Evolutionary conservation across 2,888 invertebrate species (phyloP), one percentile per base, ranked within the genome.

Genomic region (Polyommatus iphigenia): DNA sequence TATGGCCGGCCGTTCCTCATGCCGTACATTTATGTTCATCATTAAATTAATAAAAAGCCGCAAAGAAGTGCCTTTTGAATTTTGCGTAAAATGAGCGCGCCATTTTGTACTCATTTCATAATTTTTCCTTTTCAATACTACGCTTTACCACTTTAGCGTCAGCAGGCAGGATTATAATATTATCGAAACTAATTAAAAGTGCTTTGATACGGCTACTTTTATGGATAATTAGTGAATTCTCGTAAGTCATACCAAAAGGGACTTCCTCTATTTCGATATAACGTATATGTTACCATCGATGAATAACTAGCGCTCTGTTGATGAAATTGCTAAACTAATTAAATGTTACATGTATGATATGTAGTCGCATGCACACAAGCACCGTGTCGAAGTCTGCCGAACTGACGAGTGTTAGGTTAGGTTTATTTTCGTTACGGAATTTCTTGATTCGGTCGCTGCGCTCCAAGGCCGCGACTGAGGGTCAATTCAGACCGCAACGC

Each of bases 21-120:
- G 46, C 24, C 62, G 20, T 24, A 13, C 24, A 13, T 24, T 20
- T 62, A 10, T 62, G 10, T 10, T 24, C 62, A 24, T 62, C 54
- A 62, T 62, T 62, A 10, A 62, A 24, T 24, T 62, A 62, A 62
- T 62, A 24, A 62, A 62, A 62, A 24, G 24, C 62, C 62, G 62
- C 62, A 62, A 62, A 10, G 62, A 20, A 62, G 62, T 62, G 62
- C 62, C 24, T 24, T 62, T 62, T 24, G 54, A 54, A 54, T 54
- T 54, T 24, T 62, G 10, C 62, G 62, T 62, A 62, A 24, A 62
- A 62, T 62, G 62, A 24, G 24, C 62, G 62, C 62, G 13, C 62
- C 10, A 62, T 62, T 62, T 62, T 10, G 24, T 62, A 24, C 24
- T 62, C 24, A 62, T 24, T 24, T 24, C 20, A 62, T 62, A 13